A percentile compares a stretch with the other conserved stretches of the same genome.
phyloP scores from a whole-genome alignment of 2,797 vertebrate genomes.

The Pangasius mekongensis region DNA sequence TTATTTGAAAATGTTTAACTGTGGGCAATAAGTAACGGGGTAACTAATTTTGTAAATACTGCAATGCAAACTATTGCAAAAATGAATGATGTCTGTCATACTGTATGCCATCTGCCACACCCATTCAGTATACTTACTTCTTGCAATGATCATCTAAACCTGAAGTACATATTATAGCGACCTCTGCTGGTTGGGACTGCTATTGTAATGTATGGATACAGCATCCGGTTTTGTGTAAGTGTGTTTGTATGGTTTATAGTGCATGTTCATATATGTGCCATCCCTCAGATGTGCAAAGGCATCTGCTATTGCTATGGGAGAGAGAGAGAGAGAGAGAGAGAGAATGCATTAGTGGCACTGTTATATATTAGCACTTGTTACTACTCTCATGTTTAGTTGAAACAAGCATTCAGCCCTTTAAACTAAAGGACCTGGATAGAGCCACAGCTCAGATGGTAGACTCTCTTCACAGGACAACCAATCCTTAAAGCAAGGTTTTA shows the following conservation, averaged over 20 bases:
- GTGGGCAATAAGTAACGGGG: background rate
- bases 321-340: background rate
- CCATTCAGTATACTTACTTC: background rate
- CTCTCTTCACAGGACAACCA: background rate
- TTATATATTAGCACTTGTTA: background rate
- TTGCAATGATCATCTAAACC: background rate
- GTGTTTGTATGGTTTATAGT: background rate
- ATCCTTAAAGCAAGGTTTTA: background rate
- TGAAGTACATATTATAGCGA: constrained; percentile 6
- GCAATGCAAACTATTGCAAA: background rate
- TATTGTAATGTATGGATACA: background rate
- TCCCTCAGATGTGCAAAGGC: background rate
- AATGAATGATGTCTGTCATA: background rate
- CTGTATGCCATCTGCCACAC: background rate
- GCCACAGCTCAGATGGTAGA: background rate
- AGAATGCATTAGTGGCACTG: background rate
- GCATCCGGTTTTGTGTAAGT: background rate
- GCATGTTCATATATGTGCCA: background rate
- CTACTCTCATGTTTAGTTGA: background rate
- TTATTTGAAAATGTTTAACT: background rate
- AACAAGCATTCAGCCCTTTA: background rate
- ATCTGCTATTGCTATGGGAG: background rate
- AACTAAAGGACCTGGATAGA: background rate
- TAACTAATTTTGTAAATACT: background rate
- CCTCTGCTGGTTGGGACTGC: background rate